phyloP scores from a whole-genome alignment of 2,113 vertebrate genomes.

The Oncorhynchus mykiss region DNA sequence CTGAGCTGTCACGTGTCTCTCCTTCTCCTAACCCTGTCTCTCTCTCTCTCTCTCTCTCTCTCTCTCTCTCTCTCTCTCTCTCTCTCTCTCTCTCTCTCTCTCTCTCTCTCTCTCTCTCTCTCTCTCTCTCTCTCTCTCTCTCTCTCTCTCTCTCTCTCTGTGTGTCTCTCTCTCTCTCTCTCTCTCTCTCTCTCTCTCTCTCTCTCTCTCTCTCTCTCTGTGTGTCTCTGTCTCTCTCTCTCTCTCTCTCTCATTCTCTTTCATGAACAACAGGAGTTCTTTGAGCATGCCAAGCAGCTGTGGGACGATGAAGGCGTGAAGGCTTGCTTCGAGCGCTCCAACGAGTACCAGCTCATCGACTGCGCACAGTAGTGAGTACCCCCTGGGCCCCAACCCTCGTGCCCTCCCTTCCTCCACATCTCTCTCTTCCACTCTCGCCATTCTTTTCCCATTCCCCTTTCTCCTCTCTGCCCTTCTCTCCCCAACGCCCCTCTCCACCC shows the following conservation, averaged over 20 bases:
- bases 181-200: no score
- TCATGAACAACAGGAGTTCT: slow-evolving; percentile 67
- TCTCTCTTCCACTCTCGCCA: no score
- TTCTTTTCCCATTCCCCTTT: no score
- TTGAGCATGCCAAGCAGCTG: slow-evolving; percentile 69
- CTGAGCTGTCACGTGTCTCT: not conserved
- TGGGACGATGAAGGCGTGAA: slow-evolving; percentile 73
- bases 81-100: not conserved
- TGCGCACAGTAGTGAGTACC: slow-evolving; percentile 72
- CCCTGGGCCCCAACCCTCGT: not conserved
- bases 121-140: no score
- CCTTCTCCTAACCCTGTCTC: not conserved
- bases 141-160: no score
- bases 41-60: not conserved
- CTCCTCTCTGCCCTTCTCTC: no score
- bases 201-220: not conserved
- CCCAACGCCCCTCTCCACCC: no score
- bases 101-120: no score
- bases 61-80: no score
- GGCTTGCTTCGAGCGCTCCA: slow-evolving; percentile 71
- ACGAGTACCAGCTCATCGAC: slow-evolving; percentile 78
- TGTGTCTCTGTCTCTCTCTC: no score
- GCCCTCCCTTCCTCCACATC: not conserved
- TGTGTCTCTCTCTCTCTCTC: not conserved
- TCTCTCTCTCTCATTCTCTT: not conserved